Conservation (phyloP, 2,888 invertebrate species). For the Meteorus cinctellus region DNA sequence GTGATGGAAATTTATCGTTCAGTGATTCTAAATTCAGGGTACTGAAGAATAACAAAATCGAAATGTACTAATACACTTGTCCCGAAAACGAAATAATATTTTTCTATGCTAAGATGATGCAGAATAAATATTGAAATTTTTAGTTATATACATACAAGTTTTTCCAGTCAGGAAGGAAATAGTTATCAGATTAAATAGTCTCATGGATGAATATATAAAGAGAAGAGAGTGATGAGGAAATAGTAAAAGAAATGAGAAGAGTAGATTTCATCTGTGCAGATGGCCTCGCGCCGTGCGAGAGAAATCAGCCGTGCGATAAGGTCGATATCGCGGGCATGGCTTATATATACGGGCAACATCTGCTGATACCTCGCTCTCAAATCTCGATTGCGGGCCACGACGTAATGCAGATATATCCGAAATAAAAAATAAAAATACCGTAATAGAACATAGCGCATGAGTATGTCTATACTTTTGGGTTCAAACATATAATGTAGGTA, state of each 20-base stretch:
- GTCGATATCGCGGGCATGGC: slow-evolving; percentile 52
- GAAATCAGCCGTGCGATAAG: slow-evolving; percentile 54
- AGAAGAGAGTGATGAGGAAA: slow-evolving; percentile 19
- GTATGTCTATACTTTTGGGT: background rate
- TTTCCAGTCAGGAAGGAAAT: background rate
- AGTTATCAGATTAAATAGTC: slow-evolving; percentile 11
- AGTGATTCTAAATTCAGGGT: too few relatives aligned
- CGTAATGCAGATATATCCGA: slow-evolving; percentile 41
- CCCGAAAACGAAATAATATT: too few relatives aligned
- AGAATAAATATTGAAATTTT: too few relatives aligned
- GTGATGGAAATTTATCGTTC: too few relatives aligned
- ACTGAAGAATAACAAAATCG: too few relatives aligned
- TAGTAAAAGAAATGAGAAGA: slow-evolving; percentile 10
- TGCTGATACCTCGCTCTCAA: slow-evolving; percentile 52
- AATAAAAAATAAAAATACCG: background rate
- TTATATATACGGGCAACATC: slow-evolving; percentile 49
- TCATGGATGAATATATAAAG: slow-evolving; percentile 28
- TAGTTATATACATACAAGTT: too few relatives aligned
- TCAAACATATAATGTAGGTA: background rate
- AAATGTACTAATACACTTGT: too few relatives aligned
- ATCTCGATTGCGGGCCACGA: slow-evolving; percentile 39
- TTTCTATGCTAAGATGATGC: too few relatives aligned
- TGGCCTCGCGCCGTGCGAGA: slow-evolving; percentile 43
- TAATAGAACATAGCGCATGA: background rate
- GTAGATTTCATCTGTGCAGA: slow-evolving; percentile 43